Evolutionary conservation across 1,140 invertebrate species (phyloP), one percentile per base, ranked within the genome.

Genomic region (Calycopis cecrops): DNA sequence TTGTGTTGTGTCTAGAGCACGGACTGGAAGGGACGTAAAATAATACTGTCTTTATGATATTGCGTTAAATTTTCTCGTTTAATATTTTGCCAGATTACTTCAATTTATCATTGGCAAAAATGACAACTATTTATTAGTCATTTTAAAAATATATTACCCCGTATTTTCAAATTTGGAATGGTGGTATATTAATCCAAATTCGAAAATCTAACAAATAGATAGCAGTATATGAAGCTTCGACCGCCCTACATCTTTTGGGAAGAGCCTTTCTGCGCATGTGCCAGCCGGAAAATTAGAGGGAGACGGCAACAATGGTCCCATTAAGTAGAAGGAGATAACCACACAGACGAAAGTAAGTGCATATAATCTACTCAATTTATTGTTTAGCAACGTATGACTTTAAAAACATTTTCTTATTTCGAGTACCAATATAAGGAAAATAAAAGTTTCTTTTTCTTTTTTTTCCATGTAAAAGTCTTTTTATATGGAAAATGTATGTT

Each of bases 331-430:
- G 62, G 73, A 67, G 78, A 81, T 42, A 12, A 38, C 34, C 35
- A 58, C 56, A 71, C 16, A 59, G 40, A 51, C 50, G 60, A 70
- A 69, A 73, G 63, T 63, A 63, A 79, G 67, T 80, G 72, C 73
- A 76, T 71, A 76, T 72, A 73, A 76, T 79, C 67, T 61, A 71
- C 62, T 78, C 71, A 73, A 85, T 85, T 80, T 78, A 72, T 78
- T 77, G 63, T 75, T 73, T 73, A 73, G 69, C 65, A 78, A 84
- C 80, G 77, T 82, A 58, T 69, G 71, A 67, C 72, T 71, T 75
- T 72, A 76, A 74, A 74, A 68, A 63, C 57, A 58, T 28, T 28
- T 28, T 28, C 21, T 28, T 6, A 28, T 28, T 28, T 28, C 21
- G 21, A 28, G 21, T 28, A 28, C 48, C 33, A 50, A 28, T 50